phyloP scores from a whole-genome alignment of 2,797 vertebrate species.

The Myotis daubentonii region DNA sequence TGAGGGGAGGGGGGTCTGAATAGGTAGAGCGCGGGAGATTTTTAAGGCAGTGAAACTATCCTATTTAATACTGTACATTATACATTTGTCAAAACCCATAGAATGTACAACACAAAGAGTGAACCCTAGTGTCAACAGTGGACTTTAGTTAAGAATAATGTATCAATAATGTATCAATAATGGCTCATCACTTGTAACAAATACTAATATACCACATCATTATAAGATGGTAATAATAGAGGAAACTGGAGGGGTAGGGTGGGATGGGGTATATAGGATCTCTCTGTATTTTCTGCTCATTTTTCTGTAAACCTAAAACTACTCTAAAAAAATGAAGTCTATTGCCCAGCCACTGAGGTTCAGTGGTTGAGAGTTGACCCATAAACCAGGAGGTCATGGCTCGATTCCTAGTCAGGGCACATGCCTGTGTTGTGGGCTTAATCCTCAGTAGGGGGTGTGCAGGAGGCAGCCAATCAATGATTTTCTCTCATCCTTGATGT shows the following conservation, averaged over 20 bases:
- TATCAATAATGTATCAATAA: background rate
- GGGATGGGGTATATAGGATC: background rate
- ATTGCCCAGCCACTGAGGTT: background rate
- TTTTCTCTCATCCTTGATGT: no score
- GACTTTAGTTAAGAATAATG: background rate
- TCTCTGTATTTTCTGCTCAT: background rate
- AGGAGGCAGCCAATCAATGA: no score
- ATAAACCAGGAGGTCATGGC: no score
- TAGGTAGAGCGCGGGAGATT: background rate
- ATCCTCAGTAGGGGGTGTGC: no score
- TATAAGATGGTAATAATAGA: background rate
- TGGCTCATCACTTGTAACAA: background rate
- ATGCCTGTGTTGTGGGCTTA: no score
- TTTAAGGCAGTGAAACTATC: background rate
- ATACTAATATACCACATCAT: background rate
- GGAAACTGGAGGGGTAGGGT: no score
- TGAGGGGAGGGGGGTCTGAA: fast-evolving
- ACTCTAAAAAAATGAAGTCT: background rate
- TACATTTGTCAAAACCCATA: background rate
- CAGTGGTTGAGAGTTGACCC: no score
- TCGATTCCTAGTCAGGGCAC: no score
- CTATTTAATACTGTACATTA: background rate
- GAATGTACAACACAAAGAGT: background rate
- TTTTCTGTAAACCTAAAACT: conserved; percentile 29
- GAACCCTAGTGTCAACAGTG: background rate